phyloP scores from a whole-genome alignment of 1,140 invertebrate genomes.

The Neodiprion pinetum region DNA sequence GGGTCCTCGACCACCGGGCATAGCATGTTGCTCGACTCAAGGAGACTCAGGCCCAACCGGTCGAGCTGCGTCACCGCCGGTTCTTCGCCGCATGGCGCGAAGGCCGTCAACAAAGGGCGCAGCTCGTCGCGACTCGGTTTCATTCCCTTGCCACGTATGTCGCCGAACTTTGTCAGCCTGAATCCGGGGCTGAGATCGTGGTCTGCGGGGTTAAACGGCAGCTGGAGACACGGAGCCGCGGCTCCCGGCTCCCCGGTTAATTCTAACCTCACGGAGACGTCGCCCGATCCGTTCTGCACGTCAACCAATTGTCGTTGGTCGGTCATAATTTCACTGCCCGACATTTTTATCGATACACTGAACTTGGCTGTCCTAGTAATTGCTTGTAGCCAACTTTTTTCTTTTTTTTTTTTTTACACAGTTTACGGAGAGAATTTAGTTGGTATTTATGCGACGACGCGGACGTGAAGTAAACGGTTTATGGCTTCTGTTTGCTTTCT shows the following conservation, averaged over 20 bases:
- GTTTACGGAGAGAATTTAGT: too few species aligned
- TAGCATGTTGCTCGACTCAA: slow-evolving; percentile 76
- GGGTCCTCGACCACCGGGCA: slow-evolving; percentile 76
- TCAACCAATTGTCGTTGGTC: background rate
- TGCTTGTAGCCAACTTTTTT: too few species aligned
- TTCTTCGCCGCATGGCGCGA: slow-evolving; percentile 11
- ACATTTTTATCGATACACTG: too few species aligned
- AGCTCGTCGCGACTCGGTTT: slow-evolving; percentile 16
- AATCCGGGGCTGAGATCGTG: slow-evolving; percentile 70
- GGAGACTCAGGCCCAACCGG: slow-evolving; percentile 66
- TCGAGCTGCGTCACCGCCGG: slow-evolving; percentile 66
- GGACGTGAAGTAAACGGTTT: too few species aligned
- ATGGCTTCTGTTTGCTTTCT: too few species aligned
- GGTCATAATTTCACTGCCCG: background rate
- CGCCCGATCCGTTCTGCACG: background rate
- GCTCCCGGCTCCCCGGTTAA: slow-evolving; percentile 12
- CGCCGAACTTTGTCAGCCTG: slow-evolving; percentile 71
- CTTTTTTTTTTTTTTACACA: too few species aligned
- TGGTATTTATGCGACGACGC: too few species aligned
- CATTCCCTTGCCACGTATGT: slow-evolving; percentile 67
- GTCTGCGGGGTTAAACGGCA: slow-evolving; percentile 66
- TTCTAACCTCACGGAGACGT: background rate
- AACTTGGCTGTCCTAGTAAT: too few species aligned
- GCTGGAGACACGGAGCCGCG: background rate
- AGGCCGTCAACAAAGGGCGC: slow-evolving; percentile 14